Conservation (phyloP, 2,113 vertebrate genomes). For the Ophiodon elongatus region DNA sequence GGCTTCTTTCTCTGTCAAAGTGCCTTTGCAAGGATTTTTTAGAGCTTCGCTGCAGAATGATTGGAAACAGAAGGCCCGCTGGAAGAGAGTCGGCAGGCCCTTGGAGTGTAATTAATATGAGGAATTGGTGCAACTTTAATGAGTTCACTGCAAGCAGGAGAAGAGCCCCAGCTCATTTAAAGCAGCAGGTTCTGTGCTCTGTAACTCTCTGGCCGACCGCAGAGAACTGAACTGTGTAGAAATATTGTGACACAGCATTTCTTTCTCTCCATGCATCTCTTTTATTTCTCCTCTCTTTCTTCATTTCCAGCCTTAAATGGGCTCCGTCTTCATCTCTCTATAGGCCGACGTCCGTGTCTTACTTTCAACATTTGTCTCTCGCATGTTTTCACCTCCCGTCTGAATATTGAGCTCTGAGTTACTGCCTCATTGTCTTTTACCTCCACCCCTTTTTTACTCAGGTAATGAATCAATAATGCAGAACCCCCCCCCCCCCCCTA, state of each 20-base stretch:
- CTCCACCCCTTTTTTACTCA: background rate
- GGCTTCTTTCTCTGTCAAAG: background rate
- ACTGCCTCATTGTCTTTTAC: background rate
- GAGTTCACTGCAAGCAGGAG: slow-evolving; percentile 24
- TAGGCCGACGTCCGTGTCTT: slow-evolving; percentile 19
- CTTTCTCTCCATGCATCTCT: slow-evolving; percentile 13
- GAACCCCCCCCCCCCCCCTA: background rate
- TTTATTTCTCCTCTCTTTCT: slow-evolving; percentile 24
- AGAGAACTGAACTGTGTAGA: slow-evolving; percentile 7
- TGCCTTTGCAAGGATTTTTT: slow-evolving; percentile 3
- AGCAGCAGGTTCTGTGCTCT: slow-evolving; percentile 4
- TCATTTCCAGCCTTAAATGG: slow-evolving; percentile 34
- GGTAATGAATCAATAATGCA: no score
- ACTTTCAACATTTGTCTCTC: background rate
- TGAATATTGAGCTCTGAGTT: background rate
- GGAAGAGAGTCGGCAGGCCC: slow-evolving; percentile 15
- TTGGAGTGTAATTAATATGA: slow-evolving; percentile 62
- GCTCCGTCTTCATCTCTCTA: slow-evolving; percentile 8
- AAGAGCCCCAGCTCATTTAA: slow-evolving; percentile 10
- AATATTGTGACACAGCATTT: slow-evolving; percentile 18
- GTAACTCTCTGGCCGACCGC: slow-evolving; percentile 43
- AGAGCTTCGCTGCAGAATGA: background rate
- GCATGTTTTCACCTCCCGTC: slow-evolving; percentile 5
- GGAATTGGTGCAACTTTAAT: slow-evolving; percentile 52
- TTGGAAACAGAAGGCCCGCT: slow-evolving; percentile 11